Percentiles rank a stretch among this genome's conserved stretches.
Evolutionary conservation across 2,888 invertebrate genomes (phyloP).

Genomic region (Colletes collaris): DNA sequence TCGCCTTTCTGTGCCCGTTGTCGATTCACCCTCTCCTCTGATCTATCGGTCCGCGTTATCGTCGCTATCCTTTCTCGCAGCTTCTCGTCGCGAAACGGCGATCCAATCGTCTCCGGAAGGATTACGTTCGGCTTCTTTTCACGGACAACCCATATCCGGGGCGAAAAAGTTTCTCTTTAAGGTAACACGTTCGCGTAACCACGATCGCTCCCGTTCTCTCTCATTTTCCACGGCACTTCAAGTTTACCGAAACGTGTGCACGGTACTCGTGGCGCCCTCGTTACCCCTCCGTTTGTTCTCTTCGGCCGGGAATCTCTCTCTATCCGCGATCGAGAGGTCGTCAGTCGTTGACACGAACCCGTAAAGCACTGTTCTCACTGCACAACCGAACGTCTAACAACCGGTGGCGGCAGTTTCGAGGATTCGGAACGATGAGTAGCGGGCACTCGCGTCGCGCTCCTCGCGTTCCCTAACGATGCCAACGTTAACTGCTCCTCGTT

Average conservation of each 20-base stretch:
- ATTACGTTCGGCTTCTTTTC: conserved; percentile 30
- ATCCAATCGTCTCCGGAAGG: conserved; percentile 37
- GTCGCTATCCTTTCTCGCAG: neutral
- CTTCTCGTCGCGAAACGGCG: conserved; percentile 12
- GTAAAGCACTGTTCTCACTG: conserved; percentile 46
- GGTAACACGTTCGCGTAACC: conserved; percentile 22
- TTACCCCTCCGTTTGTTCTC: neutral
- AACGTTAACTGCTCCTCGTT: conserved; percentile 68
- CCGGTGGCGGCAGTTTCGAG: conserved; percentile 39
- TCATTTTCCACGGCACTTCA: neutral
- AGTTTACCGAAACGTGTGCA: neutral
- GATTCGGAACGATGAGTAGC: conserved; percentile 24
- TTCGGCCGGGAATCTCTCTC: neutral
- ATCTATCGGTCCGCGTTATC: too few relatives aligned
- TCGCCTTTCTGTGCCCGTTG: conserved; percentile 39
- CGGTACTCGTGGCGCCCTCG: neutral
- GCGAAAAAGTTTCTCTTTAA: conserved; percentile 14
- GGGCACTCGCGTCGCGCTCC: conserved; percentile 35
- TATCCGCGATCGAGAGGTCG: conserved; percentile 24
- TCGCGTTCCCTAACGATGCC: conserved; percentile 59
- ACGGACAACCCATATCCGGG: conserved; percentile 14
- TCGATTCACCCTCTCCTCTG: neutral
- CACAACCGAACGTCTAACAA: conserved; percentile 15
- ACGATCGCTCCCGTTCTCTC: conserved; percentile 3
- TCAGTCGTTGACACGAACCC: conserved; percentile 2